Base-by-base conservation (phyloP, 2,113 vertebrate genomes). In the Naja naja region DNA sequence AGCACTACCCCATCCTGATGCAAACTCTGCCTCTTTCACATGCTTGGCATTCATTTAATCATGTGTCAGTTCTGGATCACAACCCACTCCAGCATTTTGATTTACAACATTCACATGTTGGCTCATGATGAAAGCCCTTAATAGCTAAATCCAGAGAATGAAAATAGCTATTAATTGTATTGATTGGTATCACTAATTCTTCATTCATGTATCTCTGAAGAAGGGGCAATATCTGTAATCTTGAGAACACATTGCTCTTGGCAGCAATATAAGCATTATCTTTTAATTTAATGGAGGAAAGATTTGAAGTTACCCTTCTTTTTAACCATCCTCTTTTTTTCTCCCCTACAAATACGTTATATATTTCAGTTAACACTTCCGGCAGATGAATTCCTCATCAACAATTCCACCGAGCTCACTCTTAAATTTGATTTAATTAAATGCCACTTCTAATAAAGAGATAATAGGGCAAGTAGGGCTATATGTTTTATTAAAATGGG, bases 341-440 rank as follows among this genome's bases (percentile, higher is more conserved):
- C 56, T 52, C 89, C 54, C 18, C 43, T 43, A 1, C 0, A 8
- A 91, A 14, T 27, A 88, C 0, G n/a, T 89, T 49, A 0, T 93
- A 1, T 5, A 91, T 94, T 43, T 93, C 3, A 55, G 39, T n/a
- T 39, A 91, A 89, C 43, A 5, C 54, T n/a, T 88, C 90, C 81
- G 6, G 47, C 20, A 89, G 85, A 92, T 92, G 0, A 3, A 87
- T 1, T 27, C 89, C 93, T 88, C 58, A 92, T 88, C 22, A 92
- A 2, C 12, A 87, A 12, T 54, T 53, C 20, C 47, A 90, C 0
- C 69, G 3, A 91, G 87, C 93, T 4, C 5, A 64, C 49, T 88
- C 81, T 87, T 93, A 90, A 27, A 81, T 16, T 88, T 92, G 6
- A 11, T 95, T 90, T 88, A 92, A 86, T 95, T 92, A 94, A 93